Evolutionary conservation across 1,140 invertebrate genomes (phyloP), one percentile per base, ranked within the genome.

Genomic region (Watersipora subatra): DNA sequence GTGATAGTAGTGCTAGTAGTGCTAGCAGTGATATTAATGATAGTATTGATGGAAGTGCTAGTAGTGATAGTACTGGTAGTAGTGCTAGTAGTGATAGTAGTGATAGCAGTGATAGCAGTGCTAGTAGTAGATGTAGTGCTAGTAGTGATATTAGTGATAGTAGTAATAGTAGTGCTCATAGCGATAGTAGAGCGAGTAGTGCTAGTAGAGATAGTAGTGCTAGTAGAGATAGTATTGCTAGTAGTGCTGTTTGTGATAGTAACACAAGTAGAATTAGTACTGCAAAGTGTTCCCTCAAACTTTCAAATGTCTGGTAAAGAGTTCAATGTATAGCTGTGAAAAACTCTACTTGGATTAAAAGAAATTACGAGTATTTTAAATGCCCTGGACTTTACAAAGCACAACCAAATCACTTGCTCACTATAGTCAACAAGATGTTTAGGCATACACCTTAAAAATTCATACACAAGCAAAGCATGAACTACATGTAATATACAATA

Each of bases 1-100:
- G 61, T 64, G 25, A 26, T 65, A 65, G 64, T 26, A 65, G 61
- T 29, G 64, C 7, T 64, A 64, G 64, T 65, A 64, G 64, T 65
- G 27, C 62, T 24, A 64, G 62, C 58, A 64, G 64, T 7, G 22
- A 20, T 24, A 65, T 20, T 27, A 65, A 26, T 28, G 27, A 25
- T 65, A 26, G 64, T 64, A 65, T 61, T 22, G 64, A 27, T 7
- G 64, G 61, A 25, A 65, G 61, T 27, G 64, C 2, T 64, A 64
- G 61, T 65, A 64, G 3, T 25, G 19, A 61, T 65, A 65, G 64
- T 24, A 65, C 20, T 64, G 64, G 64, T 27, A 65, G 62, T 64
- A 65, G 7, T 64, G 64, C 7, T 64, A 65, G 61, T 27, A 64
- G 64, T 64, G 64, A 61, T 24, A 65, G 62, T 27, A 65, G 64